Conservation (phyloP, 2,888 invertebrate genomes). For the Lithophane leautieri region DNA sequence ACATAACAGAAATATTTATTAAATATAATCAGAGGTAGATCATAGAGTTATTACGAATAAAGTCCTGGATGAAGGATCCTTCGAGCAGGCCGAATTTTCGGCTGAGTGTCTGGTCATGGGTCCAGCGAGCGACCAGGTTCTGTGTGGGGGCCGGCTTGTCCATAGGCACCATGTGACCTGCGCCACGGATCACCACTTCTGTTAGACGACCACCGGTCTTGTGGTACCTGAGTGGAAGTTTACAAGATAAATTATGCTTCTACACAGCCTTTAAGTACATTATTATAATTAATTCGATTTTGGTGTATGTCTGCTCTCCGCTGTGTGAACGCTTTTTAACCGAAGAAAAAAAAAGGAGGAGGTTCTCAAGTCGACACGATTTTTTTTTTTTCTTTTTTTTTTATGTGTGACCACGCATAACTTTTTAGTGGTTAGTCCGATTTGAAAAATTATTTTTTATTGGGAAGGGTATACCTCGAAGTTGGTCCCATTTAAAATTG, state of each 20-base stretch:
- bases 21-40: conserved; percentile 54
- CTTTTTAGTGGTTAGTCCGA: too few species aligned
- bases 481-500: too few species aligned
- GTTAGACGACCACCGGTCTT: conserved; percentile 89
- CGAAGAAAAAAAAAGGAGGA: too few species aligned
- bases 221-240: conserved; percentile 82
- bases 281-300: too few species aligned
- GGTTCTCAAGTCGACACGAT: too few species aligned
- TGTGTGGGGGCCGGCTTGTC: conserved; percentile 90
- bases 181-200: conserved; percentile 90
- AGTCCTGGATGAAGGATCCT: conserved; percentile 59
- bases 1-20: conserved; percentile 9
- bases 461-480: too few species aligned
- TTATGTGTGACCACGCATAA: too few species aligned
- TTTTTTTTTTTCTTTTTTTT: too few species aligned
- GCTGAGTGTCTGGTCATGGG: conserved; percentile 73
- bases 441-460: too few species aligned
- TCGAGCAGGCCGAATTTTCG: conserved; percentile 46
- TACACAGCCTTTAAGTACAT: too few species aligned
- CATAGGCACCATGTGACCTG: conserved; percentile 92
- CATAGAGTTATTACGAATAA: conserved; percentile 65
- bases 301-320: too few species aligned
- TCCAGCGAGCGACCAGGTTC: conserved; percentile 90
- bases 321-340: too few species aligned
- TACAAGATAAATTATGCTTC: neutral